Evolutionary conservation across 1,140 invertebrate species (phyloP).

Genomic region (Drosophila murphyi): DNA sequence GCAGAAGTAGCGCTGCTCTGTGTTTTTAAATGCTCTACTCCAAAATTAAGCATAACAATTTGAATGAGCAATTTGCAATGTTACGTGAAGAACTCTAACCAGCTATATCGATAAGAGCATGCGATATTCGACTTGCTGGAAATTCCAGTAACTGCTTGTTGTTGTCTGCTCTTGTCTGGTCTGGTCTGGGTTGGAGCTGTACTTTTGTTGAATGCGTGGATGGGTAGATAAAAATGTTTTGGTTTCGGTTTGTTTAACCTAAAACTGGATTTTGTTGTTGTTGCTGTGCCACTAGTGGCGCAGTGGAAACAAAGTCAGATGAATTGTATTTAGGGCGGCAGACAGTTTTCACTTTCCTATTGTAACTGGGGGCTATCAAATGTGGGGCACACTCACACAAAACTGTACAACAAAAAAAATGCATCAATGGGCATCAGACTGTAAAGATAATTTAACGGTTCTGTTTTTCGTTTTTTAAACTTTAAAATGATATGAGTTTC

Average conservation of each 20-base stretch:
- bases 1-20: slow-evolving; percentile 9
- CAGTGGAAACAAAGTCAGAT: slow-evolving; percentile 20
- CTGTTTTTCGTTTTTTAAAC: not conserved
- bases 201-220: slow-evolving; percentile 59
- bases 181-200: slow-evolving; percentile 66
- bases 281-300: not conserved
- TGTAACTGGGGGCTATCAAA: slow-evolving; percentile 30
- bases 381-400: slow-evolving; percentile 3
- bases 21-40: slow-evolving; percentile 42
- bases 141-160: slow-evolving; percentile 38
- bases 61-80: not conserved
- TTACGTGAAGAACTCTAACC: not conserved
- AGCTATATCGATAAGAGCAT: slow-evolving; percentile 21
- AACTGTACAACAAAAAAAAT: slow-evolving; percentile 13
- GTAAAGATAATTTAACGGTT: slow-evolving; percentile 19
- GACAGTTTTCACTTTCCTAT: slow-evolving; percentile 43
- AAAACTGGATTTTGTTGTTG: slow-evolving; percentile 68
- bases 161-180: slow-evolving; percentile 35
- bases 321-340: slow-evolving; percentile 46
- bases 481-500: slow-evolving; percentile 18
- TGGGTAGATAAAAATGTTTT: slow-evolving; percentile 66
- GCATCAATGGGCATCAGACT: slow-evolving; percentile 27
- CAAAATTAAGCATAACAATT: not conserved
- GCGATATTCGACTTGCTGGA: slow-evolving; percentile 13
- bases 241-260: slow-evolving; percentile 71